Evolutionary conservation across 2,113 vertebrate species (phyloP), one percentile per base, ranked within the genome.

Genomic region (Coptodon bakossiorum): DNA sequence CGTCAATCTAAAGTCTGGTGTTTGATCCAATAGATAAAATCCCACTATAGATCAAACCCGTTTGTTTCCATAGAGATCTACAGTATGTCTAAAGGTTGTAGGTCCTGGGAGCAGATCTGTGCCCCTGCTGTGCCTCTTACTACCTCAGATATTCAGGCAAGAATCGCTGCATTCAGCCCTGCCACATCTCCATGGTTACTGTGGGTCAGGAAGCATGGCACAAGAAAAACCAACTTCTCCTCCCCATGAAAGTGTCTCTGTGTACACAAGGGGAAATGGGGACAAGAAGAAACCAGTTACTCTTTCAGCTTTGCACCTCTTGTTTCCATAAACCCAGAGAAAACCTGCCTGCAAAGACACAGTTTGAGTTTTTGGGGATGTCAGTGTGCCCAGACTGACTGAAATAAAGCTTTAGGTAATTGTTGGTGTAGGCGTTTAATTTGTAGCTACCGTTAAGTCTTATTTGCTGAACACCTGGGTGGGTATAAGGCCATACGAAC

Each of bases 131-230:
- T 92, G 91, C 88, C 88, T 90, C 88, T 86, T 81, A n/a, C 80
- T 45, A 84, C 82, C 82, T 81, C 83, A 83, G 87, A 91, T 90
- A 87, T 63, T 56, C 71, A 50, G 45, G 76, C 84, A 81, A 83
- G 73, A 90, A 86, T 73, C 81, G 13, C 82, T 27, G 43, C 88
- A 90, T 94, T 94, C 93, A 90, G 59, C 78, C 56, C 61, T 50
- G 82, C 85, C 82, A 82, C 82, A 52, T 94, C 84, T 73, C 94
- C 91, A 90, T 93, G 90, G 93, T 89, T 83, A 95, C 94, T 22
- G 84, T 76, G 84, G 86, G 87, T 90, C 87, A 91, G 90, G 85
- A 86, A 88, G 36, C 84, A 66, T 79, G 82, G 80, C 79, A 88
- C 84, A 90, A 88, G 88, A 87, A 87, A 87, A 73, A 43, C 45